Evolutionary conservation across 1,140 invertebrate genomes (phyloP), one percentile per base, ranked within the genome.

Genomic region (Babylonia areolata): DNA sequence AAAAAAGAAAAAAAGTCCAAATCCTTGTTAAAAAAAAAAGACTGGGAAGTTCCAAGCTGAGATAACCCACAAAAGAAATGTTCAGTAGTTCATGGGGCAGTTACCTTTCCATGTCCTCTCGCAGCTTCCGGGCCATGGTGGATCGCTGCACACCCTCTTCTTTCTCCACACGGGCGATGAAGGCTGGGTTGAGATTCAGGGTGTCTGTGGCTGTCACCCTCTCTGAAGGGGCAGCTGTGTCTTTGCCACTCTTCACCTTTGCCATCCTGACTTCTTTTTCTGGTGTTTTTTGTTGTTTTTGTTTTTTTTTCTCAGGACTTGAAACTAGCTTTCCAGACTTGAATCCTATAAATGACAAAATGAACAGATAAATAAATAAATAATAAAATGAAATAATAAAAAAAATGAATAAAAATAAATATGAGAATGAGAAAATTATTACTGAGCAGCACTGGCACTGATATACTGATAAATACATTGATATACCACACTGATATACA

Each of bases 41-140:
- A 33, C 15, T 39, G 33, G 15, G 11, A 31, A 11, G 3, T 20
- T 77, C 23, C 33, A 37, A 20, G n/a, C 0, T 39, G 23, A 0
- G 11, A 23, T 37, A 77, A 6, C 33, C 33, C 11, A 12, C 37
- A 77, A 33, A 9, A 77, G 73, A 12, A 31, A 37, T 12, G 46
- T n/a, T 9, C 9, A 51, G 46, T 51, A 12, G 17, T 12, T 51
- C 46, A 9, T 51, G 2, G 11, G 0, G 20, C 31, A 6, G 6
- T 40, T 54, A 80, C 78, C 78, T 80, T 12, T n/a, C 23, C 11
- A 80, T 80, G 37, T 80, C 78, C 23, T 80, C 46, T 51, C 42
- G 28, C 2, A 80, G 78, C 2, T 54, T n/a, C 1, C 33, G 3
- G 9, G 78, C 40, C 40, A 80, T n/a, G 17, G 2, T 2, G 11